A percentile compares a stretch with the other conserved stretches of the same genome.
Evolutionary conservation across 2,888 invertebrate genomes (phyloP).

Genomic region (Erebia epiphron): DNA sequence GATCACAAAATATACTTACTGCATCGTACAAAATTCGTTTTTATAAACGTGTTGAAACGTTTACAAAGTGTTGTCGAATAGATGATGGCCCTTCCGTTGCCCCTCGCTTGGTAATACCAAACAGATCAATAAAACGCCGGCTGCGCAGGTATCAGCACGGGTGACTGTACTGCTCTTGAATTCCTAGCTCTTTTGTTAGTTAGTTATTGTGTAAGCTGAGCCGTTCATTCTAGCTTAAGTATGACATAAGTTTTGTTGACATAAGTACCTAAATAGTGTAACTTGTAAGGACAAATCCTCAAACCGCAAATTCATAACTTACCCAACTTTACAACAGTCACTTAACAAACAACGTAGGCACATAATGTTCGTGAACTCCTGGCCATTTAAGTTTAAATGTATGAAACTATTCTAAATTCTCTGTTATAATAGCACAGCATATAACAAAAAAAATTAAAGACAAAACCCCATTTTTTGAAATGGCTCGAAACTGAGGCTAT

Average conservation of each 20-base stretch:
- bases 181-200: background rate
- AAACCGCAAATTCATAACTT: background rate
- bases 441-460: too few species aligned
- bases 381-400: background rate
- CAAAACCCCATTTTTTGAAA: too few species aligned
- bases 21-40: too few species aligned
- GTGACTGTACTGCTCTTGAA: background rate
- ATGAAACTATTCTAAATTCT: too few species aligned
- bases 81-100: too few species aligned
- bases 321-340: background rate
- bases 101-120: too few species aligned
- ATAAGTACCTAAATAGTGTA: background rate
- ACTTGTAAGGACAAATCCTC: background rate
- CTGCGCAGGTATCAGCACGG: background rate
- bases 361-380: background rate
- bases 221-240: background rate
- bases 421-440: too few species aligned
- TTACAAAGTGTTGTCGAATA: too few species aligned
- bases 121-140: too few species aligned
- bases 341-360: background rate
- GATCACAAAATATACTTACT: too few species aligned
- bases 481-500: too few species aligned
- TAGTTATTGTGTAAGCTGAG: background rate
- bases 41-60: too few species aligned
- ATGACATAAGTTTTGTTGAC: background rate